Conservation (phyloP, 1,140 invertebrate genomes). For the Cylas formicarius region DNA sequence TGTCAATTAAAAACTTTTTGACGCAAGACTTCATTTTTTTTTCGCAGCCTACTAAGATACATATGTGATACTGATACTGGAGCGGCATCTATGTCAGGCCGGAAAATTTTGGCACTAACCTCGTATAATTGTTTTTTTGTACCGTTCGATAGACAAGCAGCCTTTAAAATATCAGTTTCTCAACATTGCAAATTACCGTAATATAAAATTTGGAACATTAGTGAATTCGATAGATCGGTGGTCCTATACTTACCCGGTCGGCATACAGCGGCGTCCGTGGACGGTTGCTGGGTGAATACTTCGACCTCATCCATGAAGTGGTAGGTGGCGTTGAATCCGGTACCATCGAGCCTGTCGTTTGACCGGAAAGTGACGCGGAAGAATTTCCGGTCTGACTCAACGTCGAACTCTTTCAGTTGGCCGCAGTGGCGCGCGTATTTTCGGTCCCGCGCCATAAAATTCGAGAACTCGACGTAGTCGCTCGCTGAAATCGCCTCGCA, state of each 20-base stretch:
- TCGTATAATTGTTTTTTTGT: too few species aligned
- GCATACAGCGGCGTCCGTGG: background rate
- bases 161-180: too few species aligned
- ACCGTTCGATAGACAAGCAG: too few species aligned
- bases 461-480: constrained; percentile 92
- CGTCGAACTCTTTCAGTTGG: constrained; percentile 65
- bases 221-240: too few species aligned
- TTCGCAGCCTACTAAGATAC: too few species aligned
- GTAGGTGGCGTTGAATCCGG: constrained; percentile 88
- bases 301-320: constrained; percentile 53
- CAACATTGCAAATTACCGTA: too few species aligned
- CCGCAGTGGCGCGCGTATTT: constrained; percentile 85
- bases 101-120: too few species aligned
- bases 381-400: constrained; percentile 84
- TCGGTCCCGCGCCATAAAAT: constrained; percentile 78
- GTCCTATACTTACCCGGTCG: constrained; percentile 7
- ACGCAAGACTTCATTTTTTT: too few species aligned
- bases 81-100: too few species aligned
- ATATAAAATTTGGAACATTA: too few species aligned
- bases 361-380: constrained; percentile 91
- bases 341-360: constrained; percentile 86
- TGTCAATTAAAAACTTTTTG: too few species aligned
- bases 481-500: constrained; percentile 81
- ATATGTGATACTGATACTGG: too few species aligned
- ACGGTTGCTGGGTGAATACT: constrained; percentile 12